A percentile compares a stretch with the other conserved stretches of the same genome.
phyloP scores from a whole-genome alignment of 2,888 invertebrate species.

The Sussaba pulchella region DNA sequence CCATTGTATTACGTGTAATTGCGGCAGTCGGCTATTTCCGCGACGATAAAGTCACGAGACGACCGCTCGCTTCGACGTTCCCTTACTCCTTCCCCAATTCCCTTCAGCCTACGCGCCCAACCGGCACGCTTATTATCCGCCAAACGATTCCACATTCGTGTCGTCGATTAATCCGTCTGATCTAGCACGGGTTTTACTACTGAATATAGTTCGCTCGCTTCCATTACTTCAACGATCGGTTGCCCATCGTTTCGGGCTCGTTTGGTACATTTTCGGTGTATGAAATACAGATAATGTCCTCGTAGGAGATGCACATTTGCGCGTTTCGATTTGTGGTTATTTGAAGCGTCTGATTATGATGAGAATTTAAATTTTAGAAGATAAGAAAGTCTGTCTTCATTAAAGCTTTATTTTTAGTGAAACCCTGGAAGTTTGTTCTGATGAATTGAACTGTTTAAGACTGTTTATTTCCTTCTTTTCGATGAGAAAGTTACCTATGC shows the following conservation, averaged over 20 bases:
- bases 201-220: slow-evolving; percentile 23
- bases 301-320: neutral
- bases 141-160: slow-evolving; percentile 55
- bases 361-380: too few relatives aligned
- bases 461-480: too few relatives aligned
- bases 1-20: slow-evolving; percentile 68
- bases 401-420: too few relatives aligned
- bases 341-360: neutral
- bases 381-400: too few relatives aligned
- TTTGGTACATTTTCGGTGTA: neutral
- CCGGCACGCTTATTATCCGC: slow-evolving; percentile 49
- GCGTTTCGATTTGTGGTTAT: neutral
- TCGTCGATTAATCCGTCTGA: slow-evolving; percentile 49
- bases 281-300: slow-evolving; percentile 21
- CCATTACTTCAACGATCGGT: slow-evolving; percentile 2
- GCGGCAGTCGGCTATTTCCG: slow-evolving; percentile 64
- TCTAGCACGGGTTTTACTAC: slow-evolving; percentile 28
- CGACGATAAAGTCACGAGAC: slow-evolving; percentile 68
- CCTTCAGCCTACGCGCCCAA: slow-evolving; percentile 35
- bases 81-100: too few relatives aligned
- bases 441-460: too few relatives aligned
- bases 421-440: too few relatives aligned
- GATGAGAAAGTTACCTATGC: too few relatives aligned
- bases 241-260: neutral
- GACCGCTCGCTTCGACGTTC: slow-evolving; percentile 49